phyloP scores from a whole-genome alignment of 2,113 vertebrate species.

The Malurus alboscapulatus region DNA sequence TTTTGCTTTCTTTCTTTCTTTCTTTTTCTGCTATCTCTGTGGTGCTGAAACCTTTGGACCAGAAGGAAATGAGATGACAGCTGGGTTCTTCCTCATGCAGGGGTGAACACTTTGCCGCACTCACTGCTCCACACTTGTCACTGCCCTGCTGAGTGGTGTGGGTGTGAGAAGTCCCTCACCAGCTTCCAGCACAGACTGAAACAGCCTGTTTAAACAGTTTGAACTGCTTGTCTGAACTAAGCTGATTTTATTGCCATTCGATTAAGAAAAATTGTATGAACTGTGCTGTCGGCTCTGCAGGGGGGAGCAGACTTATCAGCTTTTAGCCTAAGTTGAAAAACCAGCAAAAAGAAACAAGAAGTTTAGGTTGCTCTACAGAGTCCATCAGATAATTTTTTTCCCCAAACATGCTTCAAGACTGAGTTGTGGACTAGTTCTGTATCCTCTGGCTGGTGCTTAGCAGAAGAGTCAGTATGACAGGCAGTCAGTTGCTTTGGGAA shows the following conservation, averaged over 20 bases:
- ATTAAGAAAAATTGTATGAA: background rate
- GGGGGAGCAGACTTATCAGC: accelerated
- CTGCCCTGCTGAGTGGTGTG: accelerated
- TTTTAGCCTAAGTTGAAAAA: background rate
- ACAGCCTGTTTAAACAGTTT: background rate
- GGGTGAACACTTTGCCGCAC: background rate
- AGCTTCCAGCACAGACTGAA: background rate
- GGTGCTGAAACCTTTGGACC: background rate
- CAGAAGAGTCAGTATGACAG: background rate
- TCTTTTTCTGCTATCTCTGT: background rate
- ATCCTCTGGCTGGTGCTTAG: background rate
- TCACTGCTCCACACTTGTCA: background rate
- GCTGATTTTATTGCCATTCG: background rate
- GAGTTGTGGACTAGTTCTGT: background rate
- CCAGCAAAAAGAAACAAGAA: background rate
- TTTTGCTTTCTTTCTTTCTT: background rate
- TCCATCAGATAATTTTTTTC: background rate
- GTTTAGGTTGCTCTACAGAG: background rate
- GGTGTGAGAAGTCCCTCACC: background rate
- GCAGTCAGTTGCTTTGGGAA: background rate
- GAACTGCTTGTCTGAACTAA: background rate
- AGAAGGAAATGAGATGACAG: background rate
- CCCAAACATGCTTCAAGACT: background rate
- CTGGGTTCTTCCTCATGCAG: background rate
- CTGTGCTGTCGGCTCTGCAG: background rate